phyloP scores from a whole-genome alignment of 2,113 vertebrate species.

The Serranochromis macrocephalus region DNA sequence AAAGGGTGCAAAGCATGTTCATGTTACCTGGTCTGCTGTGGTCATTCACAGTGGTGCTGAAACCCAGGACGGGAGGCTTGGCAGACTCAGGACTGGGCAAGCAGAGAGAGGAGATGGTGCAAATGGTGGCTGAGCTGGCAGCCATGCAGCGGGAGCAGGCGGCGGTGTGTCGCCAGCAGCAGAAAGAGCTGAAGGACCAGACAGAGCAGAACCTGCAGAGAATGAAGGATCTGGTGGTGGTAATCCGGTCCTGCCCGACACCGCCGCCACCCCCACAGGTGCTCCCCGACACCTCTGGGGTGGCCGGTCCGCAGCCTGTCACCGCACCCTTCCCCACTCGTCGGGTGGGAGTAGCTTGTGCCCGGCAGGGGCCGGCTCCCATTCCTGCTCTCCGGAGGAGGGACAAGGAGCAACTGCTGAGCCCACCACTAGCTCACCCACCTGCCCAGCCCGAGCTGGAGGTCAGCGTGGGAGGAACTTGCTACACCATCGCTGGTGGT shows the following conservation, averaged over 20 bases:
- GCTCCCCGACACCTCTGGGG: neutral
- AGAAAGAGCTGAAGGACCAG: neutral
- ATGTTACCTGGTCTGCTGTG: neutral
- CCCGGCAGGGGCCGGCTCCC: accelerated
- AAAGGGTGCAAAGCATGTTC: neutral
- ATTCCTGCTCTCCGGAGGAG: neutral
- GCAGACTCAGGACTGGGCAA: neutral
- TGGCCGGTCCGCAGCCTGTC: neutral
- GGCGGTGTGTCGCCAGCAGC: accelerated
- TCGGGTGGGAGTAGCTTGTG: neutral
- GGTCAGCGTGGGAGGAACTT: neutral
- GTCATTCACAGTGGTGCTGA: neutral
- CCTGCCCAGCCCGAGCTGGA: neutral
- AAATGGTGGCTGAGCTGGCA: neutral
- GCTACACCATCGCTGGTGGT: neutral
- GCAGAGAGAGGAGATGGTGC: neutral
- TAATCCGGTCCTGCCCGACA: neutral
- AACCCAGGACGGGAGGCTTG: neutral
- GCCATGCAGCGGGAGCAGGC: neutral
- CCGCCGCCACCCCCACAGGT: accelerated
- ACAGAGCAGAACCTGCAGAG: neutral
- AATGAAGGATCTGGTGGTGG: neutral
- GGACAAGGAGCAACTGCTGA: neutral
- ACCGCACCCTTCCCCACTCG: neutral
- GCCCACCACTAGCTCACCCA: neutral